phyloP scores from a whole-genome alignment of 2,113 vertebrate species.

The Haliaeetus leucogaster region DNA sequence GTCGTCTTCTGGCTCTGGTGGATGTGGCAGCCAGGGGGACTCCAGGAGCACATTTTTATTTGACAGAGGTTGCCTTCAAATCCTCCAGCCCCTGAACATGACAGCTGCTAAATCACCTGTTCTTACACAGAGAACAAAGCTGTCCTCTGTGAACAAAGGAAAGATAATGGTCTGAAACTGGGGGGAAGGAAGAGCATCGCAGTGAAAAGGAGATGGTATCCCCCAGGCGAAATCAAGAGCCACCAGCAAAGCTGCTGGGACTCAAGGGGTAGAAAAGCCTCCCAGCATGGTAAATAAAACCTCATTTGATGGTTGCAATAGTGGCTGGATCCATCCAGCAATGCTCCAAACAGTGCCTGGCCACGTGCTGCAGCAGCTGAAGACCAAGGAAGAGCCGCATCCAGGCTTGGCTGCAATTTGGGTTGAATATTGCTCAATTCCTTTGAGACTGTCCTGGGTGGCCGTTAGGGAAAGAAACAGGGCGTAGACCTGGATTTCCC shows the following conservation, averaged over 20 bases:
- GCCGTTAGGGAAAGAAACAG: rapidly evolving
- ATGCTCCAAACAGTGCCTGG: not conserved
- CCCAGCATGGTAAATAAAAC: not conserved
- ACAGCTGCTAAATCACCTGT: not conserved
- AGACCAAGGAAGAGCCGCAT: not conserved
- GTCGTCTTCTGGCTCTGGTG: not conserved
- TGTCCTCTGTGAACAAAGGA: not conserved
- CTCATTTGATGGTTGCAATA: not conserved
- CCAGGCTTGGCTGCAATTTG: not conserved
- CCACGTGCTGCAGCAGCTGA: not conserved
- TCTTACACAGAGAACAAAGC: not conserved
- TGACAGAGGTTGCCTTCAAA: not conserved
- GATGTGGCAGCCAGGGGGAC: not conserved
- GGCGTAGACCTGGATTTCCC: not conserved
- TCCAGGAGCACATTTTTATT: not conserved
- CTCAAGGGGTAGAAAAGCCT: not conserved
- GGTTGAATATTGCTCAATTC: not conserved
- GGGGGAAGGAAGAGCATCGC: not conserved
- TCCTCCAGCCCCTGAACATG: not conserved
- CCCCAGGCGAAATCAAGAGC: not conserved
- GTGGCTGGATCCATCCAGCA: not conserved
- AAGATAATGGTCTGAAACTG: not conserved
- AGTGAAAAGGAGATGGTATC: not conserved
- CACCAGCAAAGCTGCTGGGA: not conserved
- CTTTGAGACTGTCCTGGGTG: not conserved